Percentiles rank a stretch among this genome's conserved stretches.
Evolutionary conservation across 2,888 invertebrate genomes (phyloP).

Genomic region (Strigamia transsilvanica): DNA sequence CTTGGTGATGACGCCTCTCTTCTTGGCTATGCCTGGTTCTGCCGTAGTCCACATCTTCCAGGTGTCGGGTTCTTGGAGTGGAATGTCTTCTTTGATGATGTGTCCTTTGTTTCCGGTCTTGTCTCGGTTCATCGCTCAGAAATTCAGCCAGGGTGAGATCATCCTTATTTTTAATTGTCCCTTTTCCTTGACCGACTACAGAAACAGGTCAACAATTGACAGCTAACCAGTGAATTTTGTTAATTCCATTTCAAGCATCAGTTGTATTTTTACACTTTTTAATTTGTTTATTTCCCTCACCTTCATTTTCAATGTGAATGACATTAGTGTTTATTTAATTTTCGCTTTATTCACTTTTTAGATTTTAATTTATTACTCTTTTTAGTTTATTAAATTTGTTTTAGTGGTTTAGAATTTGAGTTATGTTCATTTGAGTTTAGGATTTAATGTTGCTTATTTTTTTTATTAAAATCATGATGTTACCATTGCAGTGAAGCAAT

Average conservation of each 20-base stretch:
- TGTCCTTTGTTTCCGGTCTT: background rate
- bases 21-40: background rate
- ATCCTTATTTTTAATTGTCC: background rate
- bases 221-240: slow-evolving; percentile 22
- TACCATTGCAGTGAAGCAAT: slow-evolving; percentile 3
- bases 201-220: slow-evolving; percentile 34
- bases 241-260: slow-evolving; percentile 4
- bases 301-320: background rate
- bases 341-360: background rate
- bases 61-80: background rate
- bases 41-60: slow-evolving; percentile 2
- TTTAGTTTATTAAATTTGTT: slow-evolving; percentile 27
- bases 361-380: background rate
- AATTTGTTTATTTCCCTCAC: slow-evolving; percentile 25
- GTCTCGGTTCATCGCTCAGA: slow-evolving; percentile 15
- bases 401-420: slow-evolving; percentile 20
- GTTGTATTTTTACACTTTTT: slow-evolving; percentile 1
- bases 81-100: slow-evolving; percentile 18
- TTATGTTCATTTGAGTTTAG: background rate
- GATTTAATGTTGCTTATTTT: slow-evolving; percentile 7
- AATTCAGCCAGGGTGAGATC: slow-evolving; percentile 22
- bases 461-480: background rate
- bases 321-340: slow-evolving; percentile 27
- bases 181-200: slow-evolving; percentile 10
- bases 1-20: background rate